These are phyloP conservation scores for Exocentrus adspersus DNA, from an alignment of 2,888 invertebrate species.

Conservation along the genomic window DNA sequence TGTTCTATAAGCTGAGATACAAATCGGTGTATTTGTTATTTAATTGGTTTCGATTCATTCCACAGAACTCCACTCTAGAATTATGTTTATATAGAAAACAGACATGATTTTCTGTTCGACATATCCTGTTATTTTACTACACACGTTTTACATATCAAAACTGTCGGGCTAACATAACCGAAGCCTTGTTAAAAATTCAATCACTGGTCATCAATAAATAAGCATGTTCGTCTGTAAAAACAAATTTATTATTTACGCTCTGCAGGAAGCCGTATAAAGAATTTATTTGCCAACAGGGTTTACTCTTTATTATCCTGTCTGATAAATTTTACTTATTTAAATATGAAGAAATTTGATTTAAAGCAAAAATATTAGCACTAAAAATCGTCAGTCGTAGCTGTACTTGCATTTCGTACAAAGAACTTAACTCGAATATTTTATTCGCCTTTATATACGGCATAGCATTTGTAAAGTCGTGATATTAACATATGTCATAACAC, in stretches of 20 bases:
- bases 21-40: slow-evolving; percentile 2
- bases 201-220: slow-evolving; percentile 6
- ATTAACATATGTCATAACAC: slow-evolving; percentile 2
- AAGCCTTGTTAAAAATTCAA: slow-evolving; percentile 9
- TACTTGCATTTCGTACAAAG: neutral
- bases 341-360: no score
- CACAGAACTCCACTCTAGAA: slow-evolving; percentile 17
- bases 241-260: slow-evolving; percentile 6
- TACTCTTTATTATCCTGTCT: no score
- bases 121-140: slow-evolving; percentile 25
- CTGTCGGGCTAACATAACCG: slow-evolving; percentile 10
- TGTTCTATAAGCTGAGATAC: neutral
- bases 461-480: neutral
- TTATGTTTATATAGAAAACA: slow-evolving; percentile 12
- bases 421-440: neutral
- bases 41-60: slow-evolving; percentile 5
- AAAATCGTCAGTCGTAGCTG: no score
- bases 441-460: neutral
- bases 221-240: slow-evolving; percentile 1
- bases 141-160: slow-evolving; percentile 17
- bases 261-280: neutral
- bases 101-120: slow-evolving; percentile 3
- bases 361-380: no score
- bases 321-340: no score
- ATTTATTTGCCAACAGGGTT: slow-evolving; percentile 1